Conservation (phyloP, 1,140 invertebrate genomes). For the Macrobrachium rosenbergii region DNA sequence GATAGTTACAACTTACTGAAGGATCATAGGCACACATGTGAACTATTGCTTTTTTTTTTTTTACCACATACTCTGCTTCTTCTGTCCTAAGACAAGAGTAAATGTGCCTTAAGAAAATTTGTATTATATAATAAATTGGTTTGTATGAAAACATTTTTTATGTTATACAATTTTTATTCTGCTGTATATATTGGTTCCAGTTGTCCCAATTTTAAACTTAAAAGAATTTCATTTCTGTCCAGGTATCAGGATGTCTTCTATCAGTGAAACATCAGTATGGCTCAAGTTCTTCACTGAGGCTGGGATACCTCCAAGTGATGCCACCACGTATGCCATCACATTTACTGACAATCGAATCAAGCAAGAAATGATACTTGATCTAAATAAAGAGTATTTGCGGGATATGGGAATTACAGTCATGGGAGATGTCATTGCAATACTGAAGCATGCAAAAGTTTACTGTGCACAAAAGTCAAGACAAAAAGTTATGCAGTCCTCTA, state of each 20-base stretch:
- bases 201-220: no score
- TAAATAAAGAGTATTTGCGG: constrained; percentile 85
- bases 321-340: constrained; percentile 84
- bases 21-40: no score
- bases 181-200: no score
- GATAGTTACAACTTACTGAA: no score
- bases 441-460: constrained; percentile 84
- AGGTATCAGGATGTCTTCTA: constrained; percentile 60
- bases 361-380: constrained; percentile 83
- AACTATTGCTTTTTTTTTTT: no score
- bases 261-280: constrained; percentile 72
- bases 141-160: no score
- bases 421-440: constrained; percentile 87
- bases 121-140: no score
- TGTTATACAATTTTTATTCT: no score
- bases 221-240: no score
- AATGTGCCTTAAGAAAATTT: no score
- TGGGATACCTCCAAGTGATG: constrained; percentile 80
- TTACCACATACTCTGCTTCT: no score
- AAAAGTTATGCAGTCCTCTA: constrained; percentile 34
- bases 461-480: constrained; percentile 38
- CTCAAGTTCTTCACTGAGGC: constrained; percentile 84
- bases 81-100: no score
- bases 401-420: constrained; percentile 87
- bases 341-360: constrained; percentile 87